Evolutionary conservation across 2,888 invertebrate genomes (phyloP).

Genomic region (Chrysina gloriosa): DNA sequence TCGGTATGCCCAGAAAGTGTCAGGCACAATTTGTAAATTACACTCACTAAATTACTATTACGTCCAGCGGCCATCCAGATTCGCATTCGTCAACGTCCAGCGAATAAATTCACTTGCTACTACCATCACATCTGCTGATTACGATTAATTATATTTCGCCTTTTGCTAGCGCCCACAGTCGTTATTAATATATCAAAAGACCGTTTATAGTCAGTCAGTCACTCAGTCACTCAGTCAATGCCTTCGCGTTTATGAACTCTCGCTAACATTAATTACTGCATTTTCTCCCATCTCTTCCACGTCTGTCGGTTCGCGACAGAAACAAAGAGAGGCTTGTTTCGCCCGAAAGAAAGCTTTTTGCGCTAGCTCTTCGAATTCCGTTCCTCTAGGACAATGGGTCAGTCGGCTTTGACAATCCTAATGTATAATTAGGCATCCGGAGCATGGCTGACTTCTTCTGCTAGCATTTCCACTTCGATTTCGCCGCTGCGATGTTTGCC

Average conservation of each 20-base stretch:
- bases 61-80: background rate
- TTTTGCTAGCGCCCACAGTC: background rate
- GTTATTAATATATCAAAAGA: constrained; percentile 27
- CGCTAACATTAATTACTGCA: constrained; percentile 7
- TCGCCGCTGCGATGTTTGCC: background rate
- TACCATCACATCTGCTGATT: constrained; percentile 23
- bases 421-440: constrained; percentile 18
- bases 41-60: constrained; percentile 9
- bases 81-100: constrained; percentile 3
- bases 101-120: constrained; percentile 15
- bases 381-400: constrained; percentile 10
- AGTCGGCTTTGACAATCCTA: constrained; percentile 10
- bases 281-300: background rate
- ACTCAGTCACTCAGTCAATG: constrained; percentile 28
- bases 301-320: background rate
- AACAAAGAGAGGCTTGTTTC: background rate
- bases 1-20: background rate
- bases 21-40: constrained; percentile 9
- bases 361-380: background rate
- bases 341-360: background rate
- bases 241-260: constrained; percentile 13
- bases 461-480: background rate
- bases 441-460: background rate
- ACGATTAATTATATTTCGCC: constrained; percentile 25
- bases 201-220: constrained; percentile 28